Base-by-base conservation (phyloP, 2,113 vertebrate genomes). In the Leptocoma aspasia region DNA sequence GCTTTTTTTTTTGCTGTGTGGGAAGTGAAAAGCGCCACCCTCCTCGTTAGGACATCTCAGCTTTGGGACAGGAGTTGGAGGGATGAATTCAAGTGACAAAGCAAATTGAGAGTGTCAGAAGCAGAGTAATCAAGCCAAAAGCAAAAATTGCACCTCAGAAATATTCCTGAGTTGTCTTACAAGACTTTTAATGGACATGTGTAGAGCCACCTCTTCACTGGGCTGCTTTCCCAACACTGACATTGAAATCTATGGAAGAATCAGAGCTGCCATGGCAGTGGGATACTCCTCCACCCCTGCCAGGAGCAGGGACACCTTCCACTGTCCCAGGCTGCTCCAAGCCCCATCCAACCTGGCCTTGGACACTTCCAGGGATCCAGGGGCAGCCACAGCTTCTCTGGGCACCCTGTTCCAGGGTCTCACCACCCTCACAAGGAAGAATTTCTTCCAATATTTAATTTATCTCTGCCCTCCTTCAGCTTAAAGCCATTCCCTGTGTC, bases 341-440 rank as follows among this genome's bases (percentile, higher is more conserved):
- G 6, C 7, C 2, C 35, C 0, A 0, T 49, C 49, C 52, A 89
- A 0, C 24, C 47, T 16, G 7, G 11, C 8, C 54, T 61, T 49
- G 63, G 47, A 2, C 41, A 42, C 10, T 76, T 0, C n/a, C 47
- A 82, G n/a, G 30, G 30, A 47, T 41, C 6, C 41, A 53, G 28
- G 28, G 6, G 2, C 45, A 35, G 61, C 30, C 61, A 54, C 54
- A 89, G n/a, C 20, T 69, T 0, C 61, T 47, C 78, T 89, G 54
- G n/a, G 23, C 0, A 75, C 0, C 4, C 61, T 17, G 1, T 30
- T 2, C 23, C 45, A 52, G 45, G 4, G 13, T 17, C 13, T 60
- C 0, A 0, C 2, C 68, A 9, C 13, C 10, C 4, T 50, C 33
- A 1, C 7, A 81, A 22, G 1, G 3, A 70, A 3, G 0, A 47